Evolutionary conservation across 30 jellyfish, hydroid and myxozoan species (phyloP), one percentile per base, ranked within the genome.

Genomic region (Hydractinia symbiolongicarpus): DNA sequence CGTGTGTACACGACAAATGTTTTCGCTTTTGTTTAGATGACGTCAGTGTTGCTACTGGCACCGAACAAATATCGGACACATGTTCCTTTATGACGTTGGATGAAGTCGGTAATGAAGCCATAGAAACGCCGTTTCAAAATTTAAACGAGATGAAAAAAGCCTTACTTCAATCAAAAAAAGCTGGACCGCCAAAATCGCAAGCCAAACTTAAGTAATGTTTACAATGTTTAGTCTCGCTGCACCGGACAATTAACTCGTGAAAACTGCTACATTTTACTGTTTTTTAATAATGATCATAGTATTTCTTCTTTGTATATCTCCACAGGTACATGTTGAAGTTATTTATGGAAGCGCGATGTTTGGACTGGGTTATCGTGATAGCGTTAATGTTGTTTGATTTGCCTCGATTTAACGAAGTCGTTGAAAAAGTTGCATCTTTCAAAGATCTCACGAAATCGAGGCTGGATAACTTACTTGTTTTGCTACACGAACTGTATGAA

Each of bases 311-410:
- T 58, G 15, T 58, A 13, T 58, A 11, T 58, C 3, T 58, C 1
- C 76, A 73, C 74, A 91, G 98, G 83, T 86, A 91, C 69, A 79
- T 91, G 86, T 85, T 86, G 67, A 57, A 79, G 5, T 86, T 91
- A 68, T 86, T 91, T 78, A 83, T 77, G 72, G 98, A 91, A 58
- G 88, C 98, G 40, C 87, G 96, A 11, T 91, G 98, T 70, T 49
- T 91, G 15, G 98, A 83, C 83, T 91, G 98, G 98, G 92, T 88
- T 66, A 86, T 91, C n/a, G 64, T 91, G 56, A 50, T 91, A 4
- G 81, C 91, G 5, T 66, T 91, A 84, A 83, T 91, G 92, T 87
- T 91, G 72, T 90, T 81, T 16, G 98, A 91, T 61, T 53, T 83
- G 78, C 51, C 92, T 10, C 55, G 87, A 51, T 66, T 91, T 55